Conservation (phyloP, 2,888 invertebrate genomes). For the Caenorhabditis angaria region DNA sequence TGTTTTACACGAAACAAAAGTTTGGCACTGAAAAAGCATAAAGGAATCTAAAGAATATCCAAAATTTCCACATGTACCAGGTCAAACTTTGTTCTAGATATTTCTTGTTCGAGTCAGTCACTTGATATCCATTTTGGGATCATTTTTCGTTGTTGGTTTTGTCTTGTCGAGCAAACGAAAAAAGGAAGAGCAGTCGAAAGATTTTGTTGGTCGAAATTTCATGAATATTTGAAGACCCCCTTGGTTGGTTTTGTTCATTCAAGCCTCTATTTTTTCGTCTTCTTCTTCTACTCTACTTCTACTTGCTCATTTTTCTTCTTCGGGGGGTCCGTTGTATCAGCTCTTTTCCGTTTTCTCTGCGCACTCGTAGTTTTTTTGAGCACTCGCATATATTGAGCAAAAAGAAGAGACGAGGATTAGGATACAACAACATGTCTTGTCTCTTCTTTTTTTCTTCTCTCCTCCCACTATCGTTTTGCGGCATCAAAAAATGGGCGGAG, state of each 20-base stretch:
- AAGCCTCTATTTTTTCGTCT: too few relatives aligned
- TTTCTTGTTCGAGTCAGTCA: too few relatives aligned
- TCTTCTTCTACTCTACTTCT: background rate
- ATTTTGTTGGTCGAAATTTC: slow-evolving; percentile 4
- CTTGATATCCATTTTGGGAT: too few relatives aligned
- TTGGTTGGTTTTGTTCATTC: too few relatives aligned
- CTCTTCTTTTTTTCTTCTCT: background rate
- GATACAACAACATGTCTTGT: slow-evolving; percentile 4
- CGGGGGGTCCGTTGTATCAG: slow-evolving; percentile 1
- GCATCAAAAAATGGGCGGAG: background rate
- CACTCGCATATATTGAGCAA: background rate
- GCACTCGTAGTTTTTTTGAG: background rate
- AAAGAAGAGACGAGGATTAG: background rate
- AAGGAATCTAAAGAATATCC: too few relatives aligned
- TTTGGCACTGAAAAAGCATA: background rate
- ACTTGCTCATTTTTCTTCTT: background rate
- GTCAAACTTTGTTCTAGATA: too few relatives aligned
- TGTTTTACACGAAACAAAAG: too few relatives aligned
- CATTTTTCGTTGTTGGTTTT: background rate
- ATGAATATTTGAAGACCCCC: slow-evolving; percentile 2
- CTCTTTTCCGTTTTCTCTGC: background rate
- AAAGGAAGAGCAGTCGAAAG: background rate
- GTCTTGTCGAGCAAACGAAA: background rate
- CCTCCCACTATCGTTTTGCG: slow-evolving; percentile 2
- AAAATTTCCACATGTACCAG: too few relatives aligned